Conservation (phyloP, 2,888 invertebrate genomes). For the Maniola hyperantus region DNA sequence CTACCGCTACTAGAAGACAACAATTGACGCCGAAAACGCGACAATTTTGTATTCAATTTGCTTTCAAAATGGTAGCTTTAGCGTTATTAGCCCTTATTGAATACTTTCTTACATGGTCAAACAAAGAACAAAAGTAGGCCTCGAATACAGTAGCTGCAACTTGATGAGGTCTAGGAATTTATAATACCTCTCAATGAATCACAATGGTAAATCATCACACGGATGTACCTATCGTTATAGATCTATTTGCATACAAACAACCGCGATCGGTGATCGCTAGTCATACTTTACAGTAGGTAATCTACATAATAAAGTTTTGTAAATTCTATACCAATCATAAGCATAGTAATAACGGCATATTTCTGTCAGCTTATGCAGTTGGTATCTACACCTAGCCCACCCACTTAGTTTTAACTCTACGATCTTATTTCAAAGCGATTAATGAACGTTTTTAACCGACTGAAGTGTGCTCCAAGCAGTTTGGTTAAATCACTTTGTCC, state of each 20-base stretch:
- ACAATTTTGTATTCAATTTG: no score
- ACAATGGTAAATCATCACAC: neutral
- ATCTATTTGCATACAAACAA: conserved; percentile 8
- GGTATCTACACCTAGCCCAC: neutral
- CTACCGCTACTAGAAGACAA: no score
- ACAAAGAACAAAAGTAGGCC: no score
- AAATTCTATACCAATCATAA: neutral
- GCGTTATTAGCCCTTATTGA: no score
- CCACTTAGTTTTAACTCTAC: no score
- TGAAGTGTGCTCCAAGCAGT: no score
- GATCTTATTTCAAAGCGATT: no score
- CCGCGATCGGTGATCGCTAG: neutral
- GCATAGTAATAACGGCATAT: neutral
- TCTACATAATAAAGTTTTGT: conserved; percentile 15
- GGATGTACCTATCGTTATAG: neutral
- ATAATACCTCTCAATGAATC: neutral
- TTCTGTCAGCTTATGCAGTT: neutral
- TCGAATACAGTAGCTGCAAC: neutral
- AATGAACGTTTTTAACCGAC: no score
- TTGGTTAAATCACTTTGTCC: no score
- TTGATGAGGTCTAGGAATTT: neutral
- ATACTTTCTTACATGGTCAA: no score
- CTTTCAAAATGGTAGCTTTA: no score
- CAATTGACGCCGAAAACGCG: no score
- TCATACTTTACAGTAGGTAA: conserved; percentile 8